These are phyloP conservation scores for Meriones unguiculatus DNA, from an alignment of 2,113 vertebrate genomes.

Conservation along the genomic window DNA sequence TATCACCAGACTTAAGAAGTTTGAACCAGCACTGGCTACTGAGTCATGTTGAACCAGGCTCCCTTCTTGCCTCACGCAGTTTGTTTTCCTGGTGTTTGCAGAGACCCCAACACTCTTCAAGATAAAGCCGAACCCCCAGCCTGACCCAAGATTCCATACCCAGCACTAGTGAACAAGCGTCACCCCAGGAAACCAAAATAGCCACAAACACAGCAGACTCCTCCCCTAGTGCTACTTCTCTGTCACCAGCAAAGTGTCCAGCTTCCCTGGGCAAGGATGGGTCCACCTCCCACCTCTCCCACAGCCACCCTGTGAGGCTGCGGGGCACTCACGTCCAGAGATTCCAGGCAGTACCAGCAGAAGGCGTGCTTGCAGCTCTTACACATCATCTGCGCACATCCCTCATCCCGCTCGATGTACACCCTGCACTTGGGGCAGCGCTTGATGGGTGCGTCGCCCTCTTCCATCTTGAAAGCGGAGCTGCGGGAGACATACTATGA, in stretches of 20 bases:
- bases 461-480: conserved; percentile 93
- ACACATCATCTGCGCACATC: conserved; percentile 99
- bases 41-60: not conserved
- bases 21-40: not conserved
- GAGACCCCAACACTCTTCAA: not conserved
- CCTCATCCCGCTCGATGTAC: conserved; percentile 98
- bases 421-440: conserved; percentile 99
- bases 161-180: too few relatives aligned
- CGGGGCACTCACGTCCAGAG: conserved; percentile 95
- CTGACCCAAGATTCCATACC: accelerated
- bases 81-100: not conserved
- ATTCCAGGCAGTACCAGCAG: conserved; percentile 99
- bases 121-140: not conserved
- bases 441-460: conserved; percentile 96
- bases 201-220: not conserved
- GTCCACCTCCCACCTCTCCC: accelerated
- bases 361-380: conserved; percentile 99
- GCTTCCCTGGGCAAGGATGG: accelerated
- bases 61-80: not conserved
- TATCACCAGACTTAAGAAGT: not conserved
- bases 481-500: conserved; percentile 81
- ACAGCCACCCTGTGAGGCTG: accelerated
- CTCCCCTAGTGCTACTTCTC: accelerated
- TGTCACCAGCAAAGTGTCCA: accelerated
- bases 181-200: not conserved